Evolutionary conservation across 2,797 vertebrate species (phyloP).

Genomic region (Pantherophis vulpinus): DNA sequence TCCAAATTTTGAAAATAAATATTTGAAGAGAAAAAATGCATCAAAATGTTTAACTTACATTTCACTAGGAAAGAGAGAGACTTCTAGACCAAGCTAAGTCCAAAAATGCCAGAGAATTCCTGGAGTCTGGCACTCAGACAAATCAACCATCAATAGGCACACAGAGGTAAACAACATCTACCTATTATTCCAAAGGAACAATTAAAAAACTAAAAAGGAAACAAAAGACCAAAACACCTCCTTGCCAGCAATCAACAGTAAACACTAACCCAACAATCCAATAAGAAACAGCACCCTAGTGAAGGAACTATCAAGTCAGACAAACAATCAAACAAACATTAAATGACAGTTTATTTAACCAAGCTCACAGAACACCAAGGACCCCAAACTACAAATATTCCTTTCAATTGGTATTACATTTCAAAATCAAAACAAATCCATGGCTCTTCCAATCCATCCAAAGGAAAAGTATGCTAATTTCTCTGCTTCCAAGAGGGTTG

Average conservation of each 20-base stretch:
- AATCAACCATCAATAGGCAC: not conserved
- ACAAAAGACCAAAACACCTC: not conserved
- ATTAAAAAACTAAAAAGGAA: not conserved
- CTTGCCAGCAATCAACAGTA: not conserved
- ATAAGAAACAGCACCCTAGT: not conserved
- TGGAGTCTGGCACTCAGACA: not conserved
- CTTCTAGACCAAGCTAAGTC: not conserved
- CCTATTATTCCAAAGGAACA: not conserved
- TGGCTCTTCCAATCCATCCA: not conserved
- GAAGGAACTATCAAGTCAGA: not conserved
- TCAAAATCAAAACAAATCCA: not conserved
- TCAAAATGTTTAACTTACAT: not conserved
- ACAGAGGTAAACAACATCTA: not conserved
- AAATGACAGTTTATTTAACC: not conserved
- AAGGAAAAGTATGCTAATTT: not conserved
- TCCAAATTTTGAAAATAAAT: not conserved
- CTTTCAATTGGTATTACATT: not conserved
- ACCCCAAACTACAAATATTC: not conserved
- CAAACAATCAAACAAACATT: not conserved
- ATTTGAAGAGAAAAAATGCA: not conserved
- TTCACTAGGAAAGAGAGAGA: not conserved
- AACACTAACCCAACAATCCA: not conserved
- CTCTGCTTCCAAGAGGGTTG: not conserved
- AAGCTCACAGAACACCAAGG: not conserved
- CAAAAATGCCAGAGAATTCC: not conserved